Base-by-base conservation (phyloP, 2,888 invertebrate species). In the Salticus scenicus region DNA sequence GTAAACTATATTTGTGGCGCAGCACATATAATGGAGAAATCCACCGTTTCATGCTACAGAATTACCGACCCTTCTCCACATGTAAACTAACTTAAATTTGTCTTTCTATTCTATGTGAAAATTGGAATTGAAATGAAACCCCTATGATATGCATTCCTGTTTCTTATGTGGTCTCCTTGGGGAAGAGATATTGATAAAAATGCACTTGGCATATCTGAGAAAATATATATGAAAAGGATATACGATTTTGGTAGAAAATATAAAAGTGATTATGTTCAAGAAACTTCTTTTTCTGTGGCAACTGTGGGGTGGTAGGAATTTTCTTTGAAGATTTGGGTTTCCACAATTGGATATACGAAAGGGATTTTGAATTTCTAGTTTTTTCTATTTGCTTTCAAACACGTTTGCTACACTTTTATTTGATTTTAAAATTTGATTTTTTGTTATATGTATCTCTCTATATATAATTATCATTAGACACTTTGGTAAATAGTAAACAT, bases 1-100 rank as follows among this genome's bases (percentile, higher is more conserved):
- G 57, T 57, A 57, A 57, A 57, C 57, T 57, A 17, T 24, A 57
- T 57, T 57, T 57, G 57, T 24, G 57, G 57, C 57, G 20, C 57
- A 4, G 17, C 57, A 17, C 57, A 57, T 57, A 57, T 37, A 37
- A 37, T 4, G 37, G 37, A 10, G 37, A 10, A 10, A 37, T 37
- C 37, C 10, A 37, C 10, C 37, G 37, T 10, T 37, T 37, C 37
- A 37, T 37, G 4, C 10, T 37, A n/a, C n/a, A n/a, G 37, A 37
- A 37, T 37, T 7, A 4, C 24, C 20, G 24, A 57, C 57, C 24
- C 24, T 12, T 57, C 57, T 47, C 42, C 24, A 2, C 57, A 57
- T 5, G 12, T 24, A 57, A 57, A 57, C 20, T 57, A 57, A 57
- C 57, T 57, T 47, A 47, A n/a, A 47, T 12, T 47, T 24, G 57